These are phyloP conservation scores for Sebastes matsubarae DNA, from an alignment of 2,797 vertebrate species.

Conservation along the genomic window DNA sequence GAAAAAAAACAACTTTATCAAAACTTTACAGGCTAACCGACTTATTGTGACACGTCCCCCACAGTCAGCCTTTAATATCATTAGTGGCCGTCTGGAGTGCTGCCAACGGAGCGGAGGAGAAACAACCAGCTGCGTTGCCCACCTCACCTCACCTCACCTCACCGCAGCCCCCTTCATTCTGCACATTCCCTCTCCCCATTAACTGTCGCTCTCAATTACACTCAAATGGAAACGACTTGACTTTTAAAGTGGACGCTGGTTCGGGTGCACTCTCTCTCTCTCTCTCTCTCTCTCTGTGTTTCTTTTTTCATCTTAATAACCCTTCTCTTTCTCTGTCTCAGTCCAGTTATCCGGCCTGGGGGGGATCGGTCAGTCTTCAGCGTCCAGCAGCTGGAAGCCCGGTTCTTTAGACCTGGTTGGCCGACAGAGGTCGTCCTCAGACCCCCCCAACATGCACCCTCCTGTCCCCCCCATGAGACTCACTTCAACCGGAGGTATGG, in stretches of 20 bases:
- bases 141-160: constrained; percentile 5
- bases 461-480: constrained; percentile 89
- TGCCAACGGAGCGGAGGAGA: constrained; percentile 46
- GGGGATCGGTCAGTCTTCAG: constrained; percentile 85
- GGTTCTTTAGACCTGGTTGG: constrained; percentile 88
- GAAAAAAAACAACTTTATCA: background rate
- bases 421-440: constrained; percentile 96
- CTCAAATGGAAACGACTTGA: constrained; percentile 22
- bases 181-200: constrained; percentile 55
- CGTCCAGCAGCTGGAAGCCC: constrained; percentile 91
- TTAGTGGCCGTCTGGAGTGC: constrained; percentile 48
- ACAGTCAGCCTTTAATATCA: constrained; percentile 41
- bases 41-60: background rate
- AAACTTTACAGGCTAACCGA: background rate
- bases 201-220: constrained; percentile 51
- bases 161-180: constrained; percentile 29
- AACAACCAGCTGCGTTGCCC: constrained; percentile 34
- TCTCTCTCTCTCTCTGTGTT: background rate
- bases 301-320: constrained; percentile 29
- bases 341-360: constrained; percentile 87
- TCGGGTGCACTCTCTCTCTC: background rate
- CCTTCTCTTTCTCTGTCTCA: constrained; percentile 56
- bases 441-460: constrained; percentile 97
- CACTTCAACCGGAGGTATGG: constrained; percentile 92
- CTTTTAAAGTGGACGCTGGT: constrained; percentile 26